These are phyloP conservation scores for Leucopsar rothschildi DNA, from an alignment of 2,113 vertebrate genomes.

Conservation along the genomic window DNA sequence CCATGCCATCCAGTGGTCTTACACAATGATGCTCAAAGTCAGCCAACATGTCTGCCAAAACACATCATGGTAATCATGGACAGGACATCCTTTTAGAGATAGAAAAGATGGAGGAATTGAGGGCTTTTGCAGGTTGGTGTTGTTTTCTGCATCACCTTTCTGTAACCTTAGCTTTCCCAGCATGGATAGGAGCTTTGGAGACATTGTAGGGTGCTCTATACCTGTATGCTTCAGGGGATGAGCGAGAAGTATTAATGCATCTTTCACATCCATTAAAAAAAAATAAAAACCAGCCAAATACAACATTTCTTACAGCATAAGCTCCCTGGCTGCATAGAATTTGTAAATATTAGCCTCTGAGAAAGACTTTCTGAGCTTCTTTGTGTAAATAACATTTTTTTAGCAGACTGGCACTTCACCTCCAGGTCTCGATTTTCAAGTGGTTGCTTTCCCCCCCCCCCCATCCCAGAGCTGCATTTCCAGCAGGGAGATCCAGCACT, in stretches of 20 bases:
- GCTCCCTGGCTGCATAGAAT: neutral
- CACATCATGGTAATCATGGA: accelerated
- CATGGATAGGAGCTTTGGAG: neutral
- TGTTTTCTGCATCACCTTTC: neutral
- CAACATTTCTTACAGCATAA: neutral
- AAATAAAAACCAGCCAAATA: neutral
- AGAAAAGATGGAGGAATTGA: neutral
- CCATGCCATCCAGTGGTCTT: neutral
- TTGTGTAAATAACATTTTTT: neutral
- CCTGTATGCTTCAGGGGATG: neutral
- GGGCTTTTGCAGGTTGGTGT: neutral
- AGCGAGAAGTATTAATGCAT: neutral
- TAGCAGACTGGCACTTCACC: neutral
- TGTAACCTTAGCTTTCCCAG: neutral
- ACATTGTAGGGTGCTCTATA: neutral
- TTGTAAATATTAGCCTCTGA: neutral
- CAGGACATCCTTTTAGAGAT: neutral
- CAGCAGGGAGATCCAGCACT: neutral
- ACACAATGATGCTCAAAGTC: neutral
- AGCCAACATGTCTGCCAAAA: neutral
- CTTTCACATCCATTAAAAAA: neutral
- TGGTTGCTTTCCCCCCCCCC: accelerated
- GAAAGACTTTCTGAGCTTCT: neutral
- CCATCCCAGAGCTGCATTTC: neutral
- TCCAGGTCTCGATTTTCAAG: accelerated